Percentiles rank a stretch among this genome's conserved stretches.
phyloP scores from a whole-genome alignment of 53 echinoderm and acorn worm species.

The Zoroaster sp. region DNA sequence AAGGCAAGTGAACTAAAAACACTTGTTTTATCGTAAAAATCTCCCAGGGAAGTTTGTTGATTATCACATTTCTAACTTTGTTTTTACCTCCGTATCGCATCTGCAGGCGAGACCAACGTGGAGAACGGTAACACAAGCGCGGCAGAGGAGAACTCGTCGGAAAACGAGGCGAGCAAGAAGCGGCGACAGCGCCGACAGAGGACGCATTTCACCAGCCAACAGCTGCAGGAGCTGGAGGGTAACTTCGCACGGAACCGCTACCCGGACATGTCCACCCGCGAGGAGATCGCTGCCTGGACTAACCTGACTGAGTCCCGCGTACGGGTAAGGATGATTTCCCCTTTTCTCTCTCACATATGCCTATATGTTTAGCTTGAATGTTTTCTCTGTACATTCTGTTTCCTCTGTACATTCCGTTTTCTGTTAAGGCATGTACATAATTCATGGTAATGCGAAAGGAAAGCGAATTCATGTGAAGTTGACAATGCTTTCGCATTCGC shows the following conservation, averaged over 20 bases:
- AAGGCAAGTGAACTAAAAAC: no score
- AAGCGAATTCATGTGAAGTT: neutral
- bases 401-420: no score
- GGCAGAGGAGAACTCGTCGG: constrained; percentile 72
- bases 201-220: constrained; percentile 98
- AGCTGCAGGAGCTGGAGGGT: constrained; percentile 97
- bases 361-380: no score
- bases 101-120: constrained; percentile 35
- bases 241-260: constrained; percentile 95
- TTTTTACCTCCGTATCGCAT: no score
- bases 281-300: constrained; percentile 98
- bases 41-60: no score
- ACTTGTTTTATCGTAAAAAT: no score
- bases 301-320: constrained; percentile 96
- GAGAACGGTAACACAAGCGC: constrained; percentile 50
- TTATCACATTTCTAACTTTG: no score
- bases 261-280: constrained; percentile 98
- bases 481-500: neutral
- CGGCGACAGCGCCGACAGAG: constrained; percentile 90
- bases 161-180: constrained; percentile 86
- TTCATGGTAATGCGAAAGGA: neutral
- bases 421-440: neutral
- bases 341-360: no score
- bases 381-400: no score
- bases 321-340: constrained; percentile 86